Evolutionary conservation across 2,113 vertebrate genomes (phyloP).

Genomic region (Corythaixoides concolor): DNA sequence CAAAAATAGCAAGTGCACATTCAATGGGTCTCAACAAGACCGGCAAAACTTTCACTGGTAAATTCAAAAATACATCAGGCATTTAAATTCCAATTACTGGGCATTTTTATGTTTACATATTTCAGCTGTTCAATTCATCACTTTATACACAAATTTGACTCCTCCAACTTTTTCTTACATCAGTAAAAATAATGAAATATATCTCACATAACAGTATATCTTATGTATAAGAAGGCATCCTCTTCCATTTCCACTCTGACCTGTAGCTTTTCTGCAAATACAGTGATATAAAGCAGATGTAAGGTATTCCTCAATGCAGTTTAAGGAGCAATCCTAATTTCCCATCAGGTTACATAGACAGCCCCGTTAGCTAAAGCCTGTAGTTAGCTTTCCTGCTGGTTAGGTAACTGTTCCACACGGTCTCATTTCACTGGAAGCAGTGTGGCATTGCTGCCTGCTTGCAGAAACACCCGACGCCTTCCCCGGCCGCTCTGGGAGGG

Average conservation of each 20-base stretch:
- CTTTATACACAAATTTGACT: not conserved
- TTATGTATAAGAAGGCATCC: not conserved
- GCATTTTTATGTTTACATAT: not conserved
- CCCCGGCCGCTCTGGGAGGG: rapidly evolving
- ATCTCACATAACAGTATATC: not conserved
- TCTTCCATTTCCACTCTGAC: not conserved
- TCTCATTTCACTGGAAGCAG: not conserved
- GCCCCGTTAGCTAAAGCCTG: not conserved
- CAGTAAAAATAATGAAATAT: not conserved
- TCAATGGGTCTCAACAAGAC: not conserved
- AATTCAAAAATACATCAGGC: not conserved
- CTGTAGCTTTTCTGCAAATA: not conserved
- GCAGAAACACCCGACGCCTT: not conserved
- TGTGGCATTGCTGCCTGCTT: not conserved
- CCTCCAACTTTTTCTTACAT: not conserved
- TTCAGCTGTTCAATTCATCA: not conserved
- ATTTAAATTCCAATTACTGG: not conserved
- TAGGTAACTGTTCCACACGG: not conserved
- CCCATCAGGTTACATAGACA: not conserved
- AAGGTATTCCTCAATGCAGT: not conserved
- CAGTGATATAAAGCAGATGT: not conserved
- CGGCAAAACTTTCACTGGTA: not conserved
- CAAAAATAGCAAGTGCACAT: not conserved
- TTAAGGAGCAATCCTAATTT: not conserved
- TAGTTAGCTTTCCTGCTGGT: not conserved